These are phyloP conservation scores for Acanthosepion lycidas DNA, from an alignment of 2,888 invertebrate genomes.

Conservation along the genomic window DNA sequence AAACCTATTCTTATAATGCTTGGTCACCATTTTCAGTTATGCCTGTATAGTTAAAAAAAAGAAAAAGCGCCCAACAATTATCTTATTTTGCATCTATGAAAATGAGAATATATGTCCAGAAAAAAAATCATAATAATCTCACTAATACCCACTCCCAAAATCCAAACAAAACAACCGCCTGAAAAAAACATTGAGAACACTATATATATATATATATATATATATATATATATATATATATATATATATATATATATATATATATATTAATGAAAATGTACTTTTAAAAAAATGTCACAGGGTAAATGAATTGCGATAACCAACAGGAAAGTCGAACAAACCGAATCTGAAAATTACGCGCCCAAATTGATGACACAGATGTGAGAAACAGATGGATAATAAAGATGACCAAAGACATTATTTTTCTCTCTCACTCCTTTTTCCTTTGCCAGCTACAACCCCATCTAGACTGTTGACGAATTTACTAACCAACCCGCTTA, in stretches of 20 bases:
- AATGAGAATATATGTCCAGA: background rate
- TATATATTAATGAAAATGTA: background rate
- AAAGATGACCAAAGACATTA: background rate
- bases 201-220: background rate
- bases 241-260: background rate
- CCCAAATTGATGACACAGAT: slow-evolving; percentile 17
- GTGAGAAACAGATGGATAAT: background rate
- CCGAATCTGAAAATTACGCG: background rate
- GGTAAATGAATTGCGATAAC: background rate
- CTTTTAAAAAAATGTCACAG: background rate
- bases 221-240: too few relatives aligned
- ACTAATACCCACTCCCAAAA: background rate
- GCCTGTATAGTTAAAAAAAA: too few relatives aligned
- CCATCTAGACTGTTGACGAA: too few relatives aligned
- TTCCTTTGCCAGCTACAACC: too few relatives aligned
- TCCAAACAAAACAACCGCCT: too few relatives aligned
- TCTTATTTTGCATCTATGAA: background rate
- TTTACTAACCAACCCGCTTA: background rate
- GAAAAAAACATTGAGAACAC: background rate
- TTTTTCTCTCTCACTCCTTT: background rate
- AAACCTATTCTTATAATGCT: background rate
- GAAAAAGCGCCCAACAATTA: background rate
- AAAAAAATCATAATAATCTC: background rate
- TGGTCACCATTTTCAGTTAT: background rate
- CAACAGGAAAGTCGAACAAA: background rate